Evolutionary conservation across 2,888 invertebrate species (phyloP).

Genomic region (Drosophila stalkeri): DNA sequence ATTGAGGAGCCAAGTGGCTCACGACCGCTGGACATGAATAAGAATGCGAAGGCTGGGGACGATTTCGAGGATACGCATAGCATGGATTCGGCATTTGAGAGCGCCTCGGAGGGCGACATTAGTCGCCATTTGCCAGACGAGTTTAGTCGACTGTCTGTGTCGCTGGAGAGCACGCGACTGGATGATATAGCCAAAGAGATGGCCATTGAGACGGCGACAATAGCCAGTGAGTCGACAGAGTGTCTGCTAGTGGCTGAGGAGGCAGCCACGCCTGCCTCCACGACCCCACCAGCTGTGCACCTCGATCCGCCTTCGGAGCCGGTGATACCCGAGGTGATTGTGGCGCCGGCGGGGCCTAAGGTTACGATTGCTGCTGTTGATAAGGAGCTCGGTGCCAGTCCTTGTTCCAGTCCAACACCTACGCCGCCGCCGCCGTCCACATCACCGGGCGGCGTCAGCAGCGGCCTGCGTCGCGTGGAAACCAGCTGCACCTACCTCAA

Average conservation of each 20-base stretch:
- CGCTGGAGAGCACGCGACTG: constrained; percentile 79
- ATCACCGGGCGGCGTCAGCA: constrained; percentile 80
- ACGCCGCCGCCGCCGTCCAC: constrained; percentile 82
- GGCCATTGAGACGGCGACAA: constrained; percentile 83
- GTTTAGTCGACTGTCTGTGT: constrained; percentile 80
- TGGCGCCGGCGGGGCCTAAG: constrained; percentile 58
- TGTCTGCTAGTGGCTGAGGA: constrained; percentile 72
- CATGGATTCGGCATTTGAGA: constrained; percentile 84
- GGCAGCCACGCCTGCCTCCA: constrained; percentile 62
- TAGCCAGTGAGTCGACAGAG: constrained; percentile 83
- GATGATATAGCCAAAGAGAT: constrained; percentile 80
- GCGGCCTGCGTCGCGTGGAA: constrained; percentile 81
- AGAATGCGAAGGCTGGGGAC: constrained; percentile 78
- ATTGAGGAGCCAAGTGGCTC: constrained; percentile 48
- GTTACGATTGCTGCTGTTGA: constrained; percentile 78
- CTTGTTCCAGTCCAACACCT: constrained; percentile 73
- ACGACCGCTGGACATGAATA: constrained; percentile 82
- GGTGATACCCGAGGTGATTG: constrained; percentile 20
- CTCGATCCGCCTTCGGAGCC: constrained; percentile 13
- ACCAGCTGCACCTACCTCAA: constrained; percentile 81
- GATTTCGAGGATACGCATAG: constrained; percentile 84
- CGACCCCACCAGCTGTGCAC: constrained; percentile 50
- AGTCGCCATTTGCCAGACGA: constrained; percentile 84
- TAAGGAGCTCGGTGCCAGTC: constrained; percentile 61
- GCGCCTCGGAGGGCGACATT: constrained; percentile 84